Evolutionary conservation across 2,888 invertebrate species (phyloP).

Genomic region (Conistra vaccinii): DNA sequence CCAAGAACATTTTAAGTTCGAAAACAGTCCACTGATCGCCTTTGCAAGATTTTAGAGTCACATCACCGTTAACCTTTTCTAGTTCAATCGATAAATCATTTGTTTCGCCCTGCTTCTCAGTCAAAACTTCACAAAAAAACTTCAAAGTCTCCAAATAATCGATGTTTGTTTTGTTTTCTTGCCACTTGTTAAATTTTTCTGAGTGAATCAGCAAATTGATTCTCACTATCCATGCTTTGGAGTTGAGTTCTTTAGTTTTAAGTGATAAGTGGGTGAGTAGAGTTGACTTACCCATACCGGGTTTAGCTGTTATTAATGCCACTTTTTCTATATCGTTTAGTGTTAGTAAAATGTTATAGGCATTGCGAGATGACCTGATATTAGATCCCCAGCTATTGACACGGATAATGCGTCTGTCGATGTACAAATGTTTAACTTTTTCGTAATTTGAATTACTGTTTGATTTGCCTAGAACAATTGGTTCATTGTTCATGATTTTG

Average conservation of each 20-base stretch:
- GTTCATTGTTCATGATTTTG: slow-evolving; percentile 32
- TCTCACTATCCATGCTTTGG: slow-evolving; percentile 51
- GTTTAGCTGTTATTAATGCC: slow-evolving; percentile 46
- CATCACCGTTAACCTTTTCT: not conserved
- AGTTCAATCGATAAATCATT: slow-evolving; percentile 6
- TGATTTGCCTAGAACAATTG: slow-evolving; percentile 14
- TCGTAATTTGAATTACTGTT: slow-evolving; percentile 31
- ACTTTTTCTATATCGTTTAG: slow-evolving; percentile 36
- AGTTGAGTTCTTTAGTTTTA: slow-evolving; percentile 45
- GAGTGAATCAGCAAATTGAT: slow-evolving; percentile 47
- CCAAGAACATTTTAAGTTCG: slow-evolving; percentile 48
- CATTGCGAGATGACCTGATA: no score
- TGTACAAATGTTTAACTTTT: slow-evolving; percentile 34
- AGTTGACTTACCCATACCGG: slow-evolving; percentile 66
- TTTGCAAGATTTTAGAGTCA: slow-evolving; percentile 16
- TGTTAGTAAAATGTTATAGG: no score
- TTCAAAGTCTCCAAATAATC: slow-evolving; percentile 19
- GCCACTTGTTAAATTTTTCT: slow-evolving; percentile 40
- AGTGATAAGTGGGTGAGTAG: slow-evolving; percentile 39
- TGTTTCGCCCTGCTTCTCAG: not conserved
- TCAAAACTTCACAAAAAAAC: slow-evolving; percentile 37
- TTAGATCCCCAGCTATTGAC: no score
- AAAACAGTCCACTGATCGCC: slow-evolving; percentile 17
- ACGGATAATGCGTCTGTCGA: slow-evolving; percentile 14
- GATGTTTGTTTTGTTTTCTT: slow-evolving; percentile 18